phyloP scores from a whole-genome alignment of 2,113 vertebrate species.

The Donacobius atricapilla region DNA sequence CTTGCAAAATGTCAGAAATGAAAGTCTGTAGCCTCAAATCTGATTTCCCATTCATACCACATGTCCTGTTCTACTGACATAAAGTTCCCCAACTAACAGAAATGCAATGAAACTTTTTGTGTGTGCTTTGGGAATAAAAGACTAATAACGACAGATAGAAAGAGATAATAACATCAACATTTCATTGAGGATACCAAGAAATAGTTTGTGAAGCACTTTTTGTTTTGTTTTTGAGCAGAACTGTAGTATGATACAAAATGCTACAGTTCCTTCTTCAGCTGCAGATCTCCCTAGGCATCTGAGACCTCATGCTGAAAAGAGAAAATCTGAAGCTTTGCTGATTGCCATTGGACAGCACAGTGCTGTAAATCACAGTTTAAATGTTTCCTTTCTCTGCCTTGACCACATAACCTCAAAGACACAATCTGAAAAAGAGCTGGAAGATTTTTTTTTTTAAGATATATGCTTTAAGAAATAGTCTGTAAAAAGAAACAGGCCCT shows the following conservation, averaged over 20 bases:
- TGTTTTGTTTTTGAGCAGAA: background rate
- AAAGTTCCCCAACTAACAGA: background rate
- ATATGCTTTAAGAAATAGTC: background rate
- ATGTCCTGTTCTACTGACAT: background rate
- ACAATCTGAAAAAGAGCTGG: background rate
- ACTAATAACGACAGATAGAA: background rate
- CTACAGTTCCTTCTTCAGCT: background rate
- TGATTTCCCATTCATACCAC: slow-evolving; percentile 9
- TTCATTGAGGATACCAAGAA: background rate
- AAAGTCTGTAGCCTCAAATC: slow-evolving; percentile 7
- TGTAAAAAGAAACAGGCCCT: background rate
- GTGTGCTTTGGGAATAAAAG: background rate
- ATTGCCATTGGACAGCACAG: background rate
- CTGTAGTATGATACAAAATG: background rate
- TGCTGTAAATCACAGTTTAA: background rate
- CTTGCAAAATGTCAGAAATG: slow-evolving; percentile 41
- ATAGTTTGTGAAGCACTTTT: background rate
- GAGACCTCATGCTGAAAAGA: background rate
- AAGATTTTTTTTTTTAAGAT: background rate
- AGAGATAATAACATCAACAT: background rate
- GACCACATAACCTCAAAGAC: background rate
- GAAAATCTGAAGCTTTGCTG: background rate
- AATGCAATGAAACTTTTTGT: background rate
- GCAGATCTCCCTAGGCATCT: background rate
- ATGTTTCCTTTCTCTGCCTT: background rate